These are phyloP conservation scores for Pelobates fuscus DNA, from an alignment of 2,113 vertebrate species.

Conservation along the genomic window DNA sequence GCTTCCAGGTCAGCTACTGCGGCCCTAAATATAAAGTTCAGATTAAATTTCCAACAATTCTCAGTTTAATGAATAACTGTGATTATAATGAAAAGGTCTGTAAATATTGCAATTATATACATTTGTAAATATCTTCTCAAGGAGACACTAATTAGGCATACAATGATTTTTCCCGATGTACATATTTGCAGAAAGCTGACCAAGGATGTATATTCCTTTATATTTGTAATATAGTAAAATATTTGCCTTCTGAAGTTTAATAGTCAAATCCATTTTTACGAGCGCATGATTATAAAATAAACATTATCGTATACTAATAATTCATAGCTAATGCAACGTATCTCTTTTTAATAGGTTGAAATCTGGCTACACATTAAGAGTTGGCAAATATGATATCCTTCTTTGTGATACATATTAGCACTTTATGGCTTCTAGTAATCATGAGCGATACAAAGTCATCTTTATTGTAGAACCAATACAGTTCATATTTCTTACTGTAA, in stretches of 20 bases:
- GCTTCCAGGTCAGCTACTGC: no score
- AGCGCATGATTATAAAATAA: constrained; percentile 1
- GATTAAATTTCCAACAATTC: no score
- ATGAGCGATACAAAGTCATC: neutral
- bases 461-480: neutral
- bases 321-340: neutral
- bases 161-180: neutral
- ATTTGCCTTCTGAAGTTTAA: neutral
- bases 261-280: neutral
- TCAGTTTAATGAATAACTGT: no score
- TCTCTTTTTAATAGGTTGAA: neutral
- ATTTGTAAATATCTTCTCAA: no score
- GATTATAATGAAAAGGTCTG: no score
- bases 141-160: neutral
- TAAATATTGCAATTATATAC: no score
- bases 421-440: neutral
- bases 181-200: neutral
- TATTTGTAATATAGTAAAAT: neutral
- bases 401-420: neutral
- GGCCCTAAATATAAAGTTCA: no score
- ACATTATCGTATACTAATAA: constrained; percentile 15
- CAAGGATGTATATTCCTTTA: neutral
- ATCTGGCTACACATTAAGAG: no score
- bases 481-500: constrained; percentile 4
- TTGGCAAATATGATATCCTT: neutral